Conservation (phyloP, 2,888 invertebrate genomes). For the Scrobipalpa costella region DNA sequence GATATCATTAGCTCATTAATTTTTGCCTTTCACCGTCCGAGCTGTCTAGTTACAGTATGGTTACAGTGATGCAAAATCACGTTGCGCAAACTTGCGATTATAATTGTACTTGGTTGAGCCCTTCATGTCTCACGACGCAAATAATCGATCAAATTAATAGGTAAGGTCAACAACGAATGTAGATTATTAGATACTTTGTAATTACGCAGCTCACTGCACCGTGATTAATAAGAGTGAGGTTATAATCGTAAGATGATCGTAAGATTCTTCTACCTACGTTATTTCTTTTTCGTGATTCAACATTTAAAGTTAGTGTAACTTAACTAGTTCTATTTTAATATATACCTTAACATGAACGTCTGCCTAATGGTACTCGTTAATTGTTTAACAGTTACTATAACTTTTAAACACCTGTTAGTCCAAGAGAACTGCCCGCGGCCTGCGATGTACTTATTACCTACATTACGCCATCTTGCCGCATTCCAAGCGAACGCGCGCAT, state of each 20-base stretch:
- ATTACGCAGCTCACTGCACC: background rate
- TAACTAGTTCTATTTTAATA: too few species aligned
- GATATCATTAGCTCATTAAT: conserved; percentile 6
- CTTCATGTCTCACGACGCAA: conserved; percentile 5
- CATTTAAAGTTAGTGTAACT: too few species aligned
- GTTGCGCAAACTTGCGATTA: conserved; percentile 12
- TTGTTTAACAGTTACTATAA: conserved; percentile 5
- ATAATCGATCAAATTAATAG: conserved; percentile 17
- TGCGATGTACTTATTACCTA: background rate
- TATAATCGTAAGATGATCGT: background rate
- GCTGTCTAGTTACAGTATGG: conserved; percentile 9
- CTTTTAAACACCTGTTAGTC: conserved; percentile 1
- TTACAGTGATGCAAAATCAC: background rate
- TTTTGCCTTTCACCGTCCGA: conserved; percentile 10
- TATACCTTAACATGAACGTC: too few species aligned
- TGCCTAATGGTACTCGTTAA: background rate
- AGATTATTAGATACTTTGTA: background rate
- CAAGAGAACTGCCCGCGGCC: background rate
- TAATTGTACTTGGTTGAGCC: background rate
- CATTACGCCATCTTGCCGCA: conserved; percentile 1
- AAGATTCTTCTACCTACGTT: background rate
- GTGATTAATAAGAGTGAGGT: background rate
- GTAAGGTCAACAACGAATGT: background rate
- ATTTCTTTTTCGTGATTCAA: too few species aligned
- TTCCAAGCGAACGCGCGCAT: background rate